Evolutionary conservation across 2,113 vertebrate genomes (phyloP).

Genomic region (Menura novaehollandiae): DNA sequence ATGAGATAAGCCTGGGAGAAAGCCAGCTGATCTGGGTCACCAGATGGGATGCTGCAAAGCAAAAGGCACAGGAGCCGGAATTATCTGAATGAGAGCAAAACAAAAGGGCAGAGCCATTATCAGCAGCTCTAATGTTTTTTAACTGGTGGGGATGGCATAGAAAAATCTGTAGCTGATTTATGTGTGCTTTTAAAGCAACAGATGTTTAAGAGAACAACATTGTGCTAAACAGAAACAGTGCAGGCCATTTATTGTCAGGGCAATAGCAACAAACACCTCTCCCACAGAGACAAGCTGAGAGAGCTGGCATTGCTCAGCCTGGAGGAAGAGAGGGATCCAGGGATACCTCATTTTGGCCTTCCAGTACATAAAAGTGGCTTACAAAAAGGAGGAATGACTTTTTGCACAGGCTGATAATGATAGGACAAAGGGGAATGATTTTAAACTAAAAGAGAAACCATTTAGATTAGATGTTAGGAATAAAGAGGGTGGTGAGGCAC

Average conservation of each 20-base stretch:
- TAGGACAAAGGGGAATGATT: rapidly evolving
- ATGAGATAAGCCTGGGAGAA: background rate
- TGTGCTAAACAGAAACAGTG: background rate
- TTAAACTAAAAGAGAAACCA: background rate
- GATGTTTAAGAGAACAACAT: background rate
- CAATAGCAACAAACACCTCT: background rate
- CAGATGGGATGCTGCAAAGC: background rate
- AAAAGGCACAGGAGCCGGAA: background rate
- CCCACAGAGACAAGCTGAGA: background rate
- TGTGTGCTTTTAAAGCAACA: background rate
- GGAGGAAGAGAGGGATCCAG: background rate
- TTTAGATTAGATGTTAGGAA: background rate
- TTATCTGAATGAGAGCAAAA: background rate
- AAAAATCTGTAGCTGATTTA: background rate
- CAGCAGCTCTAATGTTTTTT: background rate
- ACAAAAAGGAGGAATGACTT: background rate
- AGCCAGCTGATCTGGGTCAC: background rate
- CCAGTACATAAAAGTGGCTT: background rate
- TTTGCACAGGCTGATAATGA: too few species aligned
- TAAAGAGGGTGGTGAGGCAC: background rate
- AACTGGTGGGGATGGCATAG: background rate
- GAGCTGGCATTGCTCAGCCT: background rate
- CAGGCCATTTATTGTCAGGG: background rate
- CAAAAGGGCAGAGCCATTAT: background rate
- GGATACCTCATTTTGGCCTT: background rate